Base-by-base conservation (phyloP, 1,140 invertebrate species). In the Dendroctonus ponderosae region DNA sequence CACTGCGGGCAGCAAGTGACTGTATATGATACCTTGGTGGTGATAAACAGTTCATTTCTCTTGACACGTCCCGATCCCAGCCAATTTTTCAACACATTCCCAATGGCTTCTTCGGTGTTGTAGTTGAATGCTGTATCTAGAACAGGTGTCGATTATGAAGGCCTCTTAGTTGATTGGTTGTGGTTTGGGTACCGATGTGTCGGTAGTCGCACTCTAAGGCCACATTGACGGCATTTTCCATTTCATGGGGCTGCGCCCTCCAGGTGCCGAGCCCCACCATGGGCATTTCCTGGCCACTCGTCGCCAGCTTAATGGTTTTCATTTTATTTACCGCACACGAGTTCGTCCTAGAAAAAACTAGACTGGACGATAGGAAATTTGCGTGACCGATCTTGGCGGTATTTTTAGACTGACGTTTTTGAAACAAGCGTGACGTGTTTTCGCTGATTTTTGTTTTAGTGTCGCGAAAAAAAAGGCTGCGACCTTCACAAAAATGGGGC, bases 31-130 rank as follows among this genome's bases (percentile, higher is more conserved):
- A 86, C 85, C 76, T 89, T 89, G 9, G 87, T 85, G 6, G 85
- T 86, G 49, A 89, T 80, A 71, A 88, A 90, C 14, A 89, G 72
- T 8, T 89, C 85, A 72, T 86, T 82, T 14, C 87, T 77, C 70
- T 81, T 85, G 7, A 84, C 76, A 70, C 77, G 80, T 7, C 83
- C 84, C 39, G 80, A 74, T 15, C 78, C 74, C 43, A 88, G 79
- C 81, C 84, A 85, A 71, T 82, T 78, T 72, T 84, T 82, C 44
- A 89, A 70, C 38, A 80, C 81, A 44, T 79, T 79, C 14, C 88
- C 87, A 67, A 89, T 86, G 0, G 81, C 78, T 60, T 82, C 80
- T 77, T 89, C 88, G 71, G 87, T 89, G 57, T 81, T 80, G 72
- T 89, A 89, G 76, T 83, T 81, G 66, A 82, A 85, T 26, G 86